Evolutionary conservation across 2,888 invertebrate species (phyloP), one percentile per base, ranked within the genome.

Genomic region (Apamea epomidion): DNA sequence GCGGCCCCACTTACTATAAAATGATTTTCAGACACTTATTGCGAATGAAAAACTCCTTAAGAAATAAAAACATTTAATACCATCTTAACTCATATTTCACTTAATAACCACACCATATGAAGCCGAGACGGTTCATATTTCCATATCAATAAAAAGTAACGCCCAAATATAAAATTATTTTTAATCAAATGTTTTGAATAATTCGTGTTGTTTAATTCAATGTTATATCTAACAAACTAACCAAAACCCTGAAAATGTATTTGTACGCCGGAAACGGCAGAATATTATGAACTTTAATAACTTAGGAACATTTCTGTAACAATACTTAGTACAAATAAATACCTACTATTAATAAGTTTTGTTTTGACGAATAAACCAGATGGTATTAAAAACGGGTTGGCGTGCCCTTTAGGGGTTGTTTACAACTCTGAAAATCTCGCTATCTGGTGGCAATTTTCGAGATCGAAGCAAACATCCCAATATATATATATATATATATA

Each of bases 1-100:
- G 21, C 42, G 60, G 10, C 74, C 68, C 69, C 74, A 75, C 45
- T 82, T 77, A 74, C 25, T 54, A 10, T 77, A 5, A 54, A 65
- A 73, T 16, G 37, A 62, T 54, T 29, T 32, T 54, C 29, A 54
- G 32, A 42, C 21, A 60, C 25, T 45, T 45, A 29, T 6, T 21
- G 25, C 29, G 21, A 76, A 68, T 51, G 42, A 60, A 67, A 32
- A 32, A 14, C 25, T 51, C n/a, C 12, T 42, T 12, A 16, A n/a
- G 42, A 18, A 64, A 45, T 71, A 25, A 60, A 51, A 54, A n/a
- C 7, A 29, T 48, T 62, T 48, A 18, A 16, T 45, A 62, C n/a
- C 37, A 58, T 45, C 18, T 62, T 76, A 60, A 67, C 3, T 48
- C 58, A 29, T 37, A 64, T 78, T 62, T 74, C 2, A 29, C 12